Conservation (phyloP, 1,140 invertebrate species). For the Drosophila mayri region DNA sequence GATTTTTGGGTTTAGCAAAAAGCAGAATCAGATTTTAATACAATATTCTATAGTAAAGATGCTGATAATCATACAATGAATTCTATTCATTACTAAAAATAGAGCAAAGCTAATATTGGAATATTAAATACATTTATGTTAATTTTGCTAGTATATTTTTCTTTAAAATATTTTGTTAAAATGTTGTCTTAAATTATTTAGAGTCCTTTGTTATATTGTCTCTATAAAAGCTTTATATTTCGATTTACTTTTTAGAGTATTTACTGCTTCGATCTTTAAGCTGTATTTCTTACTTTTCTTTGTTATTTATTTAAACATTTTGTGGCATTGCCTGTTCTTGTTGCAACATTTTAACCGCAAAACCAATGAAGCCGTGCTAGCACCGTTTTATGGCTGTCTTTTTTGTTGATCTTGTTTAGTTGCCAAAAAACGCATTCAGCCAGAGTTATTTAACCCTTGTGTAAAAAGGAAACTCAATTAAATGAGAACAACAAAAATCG, state of each 20-base stretch:
- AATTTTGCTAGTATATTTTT: too few relatives aligned
- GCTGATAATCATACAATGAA: neutral
- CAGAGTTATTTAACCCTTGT: slow-evolving; percentile 62
- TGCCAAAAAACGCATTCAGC: slow-evolving; percentile 55
- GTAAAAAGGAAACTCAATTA: neutral
- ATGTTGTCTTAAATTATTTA: neutral
- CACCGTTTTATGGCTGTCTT: slow-evolving; percentile 17
- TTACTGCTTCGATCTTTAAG: neutral
- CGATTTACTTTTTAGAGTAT: slow-evolving; percentile 4
- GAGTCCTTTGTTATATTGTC: too few relatives aligned
- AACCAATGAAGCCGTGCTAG: slow-evolving; percentile 52
- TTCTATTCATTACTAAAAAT: neutral
- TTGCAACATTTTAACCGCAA: slow-evolving; percentile 72
- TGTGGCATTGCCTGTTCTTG: slow-evolving; percentile 57
- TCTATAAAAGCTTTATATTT: too few relatives aligned
- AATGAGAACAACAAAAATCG: neutral
- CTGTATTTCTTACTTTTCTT: neutral
- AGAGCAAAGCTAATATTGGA: too few relatives aligned
- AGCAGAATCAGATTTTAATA: neutral
- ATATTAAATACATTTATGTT: too few relatives aligned
- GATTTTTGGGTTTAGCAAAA: neutral
- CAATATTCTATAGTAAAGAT: neutral
- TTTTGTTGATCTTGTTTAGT: slow-evolving; percentile 59
- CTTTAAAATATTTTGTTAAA: too few relatives aligned
- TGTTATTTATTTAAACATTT: slow-evolving; percentile 24